A percentile compares a stretch with the other conserved stretches of the same genome.
These are phyloP conservation scores for Myopa tessellatipennis DNA, from an alignment of 2,888 invertebrate species.

Conservation along the genomic window DNA sequence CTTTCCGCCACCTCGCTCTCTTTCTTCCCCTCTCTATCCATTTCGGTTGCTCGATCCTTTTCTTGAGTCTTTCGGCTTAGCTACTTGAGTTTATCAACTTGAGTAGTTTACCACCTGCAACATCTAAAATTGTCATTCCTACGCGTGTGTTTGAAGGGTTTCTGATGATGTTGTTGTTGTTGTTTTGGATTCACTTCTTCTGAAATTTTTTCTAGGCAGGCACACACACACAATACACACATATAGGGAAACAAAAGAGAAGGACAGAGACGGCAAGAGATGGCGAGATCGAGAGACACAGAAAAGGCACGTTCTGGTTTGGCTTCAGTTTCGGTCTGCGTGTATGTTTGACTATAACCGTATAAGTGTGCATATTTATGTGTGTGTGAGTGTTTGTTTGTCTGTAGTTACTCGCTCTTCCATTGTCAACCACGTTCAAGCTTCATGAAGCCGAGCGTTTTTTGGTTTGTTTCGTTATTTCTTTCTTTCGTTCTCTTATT, in stretches of 20 bases:
- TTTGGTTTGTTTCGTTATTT: too few relatives aligned
- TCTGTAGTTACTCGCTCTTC: too few relatives aligned
- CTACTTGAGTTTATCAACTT: background rate
- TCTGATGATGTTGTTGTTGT: background rate
- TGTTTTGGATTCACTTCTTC: slow-evolving; percentile 19
- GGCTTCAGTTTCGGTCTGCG: background rate
- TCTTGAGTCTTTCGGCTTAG: background rate
- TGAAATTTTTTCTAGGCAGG: slow-evolving; percentile 13
- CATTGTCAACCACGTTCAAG: too few relatives aligned
- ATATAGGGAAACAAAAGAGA: background rate
- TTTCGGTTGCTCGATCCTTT: background rate
- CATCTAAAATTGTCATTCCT: slow-evolving; percentile 34
- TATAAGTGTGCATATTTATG: too few relatives aligned
- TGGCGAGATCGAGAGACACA: background rate
- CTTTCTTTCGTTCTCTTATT: too few relatives aligned
- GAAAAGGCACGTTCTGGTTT: background rate
- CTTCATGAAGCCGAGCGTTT: too few relatives aligned
- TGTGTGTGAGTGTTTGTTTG: too few relatives aligned
- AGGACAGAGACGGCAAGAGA: background rate
- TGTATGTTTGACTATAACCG: background rate
- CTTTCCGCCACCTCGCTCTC: background rate
- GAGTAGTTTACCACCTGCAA: slow-evolving; percentile 27
- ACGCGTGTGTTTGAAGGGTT: slow-evolving; percentile 7
- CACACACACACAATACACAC: slow-evolving; percentile 10
- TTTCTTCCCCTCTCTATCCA: background rate